Conservation (phyloP, 1,140 invertebrate genomes). For the Homarus americanus region DNA sequence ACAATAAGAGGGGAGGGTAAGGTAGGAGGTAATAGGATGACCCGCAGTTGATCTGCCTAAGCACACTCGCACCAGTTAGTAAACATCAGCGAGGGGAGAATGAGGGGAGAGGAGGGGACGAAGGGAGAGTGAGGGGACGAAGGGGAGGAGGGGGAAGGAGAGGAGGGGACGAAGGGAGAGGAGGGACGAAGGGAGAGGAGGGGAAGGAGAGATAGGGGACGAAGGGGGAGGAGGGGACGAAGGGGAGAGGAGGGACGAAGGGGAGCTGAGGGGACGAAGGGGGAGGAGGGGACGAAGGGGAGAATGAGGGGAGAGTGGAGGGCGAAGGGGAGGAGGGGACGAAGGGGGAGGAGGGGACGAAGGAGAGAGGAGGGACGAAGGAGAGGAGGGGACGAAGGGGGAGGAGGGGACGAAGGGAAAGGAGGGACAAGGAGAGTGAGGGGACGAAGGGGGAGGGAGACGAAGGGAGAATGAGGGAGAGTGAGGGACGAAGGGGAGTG, state of each 20-base stretch:
- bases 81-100: conserved; percentile 21
- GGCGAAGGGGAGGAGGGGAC: too few species aligned
- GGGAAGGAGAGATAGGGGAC: background rate
- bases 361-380: background rate
- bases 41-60: conserved; percentile 55
- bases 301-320: background rate
- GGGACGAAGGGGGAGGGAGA: background rate
- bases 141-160: background rate
- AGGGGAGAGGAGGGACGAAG: background rate
- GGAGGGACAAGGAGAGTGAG: background rate
- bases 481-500: background rate
- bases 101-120: background rate
- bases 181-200: background rate
- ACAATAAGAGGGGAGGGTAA: background rate
- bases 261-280: background rate
- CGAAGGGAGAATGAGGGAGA: background rate
- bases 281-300: background rate
- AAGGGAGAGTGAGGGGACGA: background rate
- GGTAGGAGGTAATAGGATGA: conserved; percentile 36
- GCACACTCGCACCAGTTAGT: conserved; percentile 31
- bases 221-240: background rate
- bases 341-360: background rate
- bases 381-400: background rate
- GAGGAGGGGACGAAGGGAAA: conserved; percentile 1
- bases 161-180: background rate